A percentile compares a stretch with the other conserved stretches of the same genome.
These are phyloP conservation scores for Tetanocera ferruginea DNA, from an alignment of 2,888 invertebrate species.

Conservation along the genomic window DNA sequence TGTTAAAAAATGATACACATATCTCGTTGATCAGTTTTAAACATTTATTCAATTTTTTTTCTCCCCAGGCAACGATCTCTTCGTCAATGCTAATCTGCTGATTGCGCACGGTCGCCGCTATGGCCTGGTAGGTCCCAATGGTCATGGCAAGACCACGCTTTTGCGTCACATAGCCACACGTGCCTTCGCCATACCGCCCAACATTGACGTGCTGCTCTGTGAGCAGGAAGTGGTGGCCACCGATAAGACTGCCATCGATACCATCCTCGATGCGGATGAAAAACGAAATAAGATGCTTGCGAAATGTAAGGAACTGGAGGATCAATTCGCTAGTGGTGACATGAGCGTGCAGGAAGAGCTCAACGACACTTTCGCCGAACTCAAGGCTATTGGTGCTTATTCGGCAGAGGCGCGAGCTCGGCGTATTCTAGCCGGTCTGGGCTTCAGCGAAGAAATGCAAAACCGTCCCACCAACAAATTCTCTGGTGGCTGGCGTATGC, in stretches of 20 bases:
- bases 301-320: conserved; percentile 87
- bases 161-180: conserved; percentile 92
- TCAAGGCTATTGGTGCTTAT: conserved; percentile 97
- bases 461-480: conserved; percentile 90
- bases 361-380: conserved; percentile 93
- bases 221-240: conserved; percentile 99
- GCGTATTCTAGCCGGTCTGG: conserved; percentile 96
- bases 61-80: conserved; percentile 84
- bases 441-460: conserved; percentile 92
- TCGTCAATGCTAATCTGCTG: conserved; percentile 93
- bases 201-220: conserved; percentile 95
- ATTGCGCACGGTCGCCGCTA: conserved; percentile 96
- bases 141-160: conserved; percentile 98
- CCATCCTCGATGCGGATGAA: conserved; percentile 92
- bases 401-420: conserved; percentile 97
- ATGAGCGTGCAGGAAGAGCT: conserved; percentile 81
- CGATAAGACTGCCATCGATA: conserved; percentile 91
- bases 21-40: too few relatives aligned
- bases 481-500: conserved; percentile 98
- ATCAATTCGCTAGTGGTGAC: conserved; percentile 80
- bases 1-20: too few relatives aligned
- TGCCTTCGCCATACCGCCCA: conserved; percentile 93
- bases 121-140: conserved; percentile 98
- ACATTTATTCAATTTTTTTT: neutral
- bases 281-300: conserved; percentile 85